Evolutionary conservation across 1,140 invertebrate genomes (phyloP).

Genomic region (Papilio glaucus): DNA sequence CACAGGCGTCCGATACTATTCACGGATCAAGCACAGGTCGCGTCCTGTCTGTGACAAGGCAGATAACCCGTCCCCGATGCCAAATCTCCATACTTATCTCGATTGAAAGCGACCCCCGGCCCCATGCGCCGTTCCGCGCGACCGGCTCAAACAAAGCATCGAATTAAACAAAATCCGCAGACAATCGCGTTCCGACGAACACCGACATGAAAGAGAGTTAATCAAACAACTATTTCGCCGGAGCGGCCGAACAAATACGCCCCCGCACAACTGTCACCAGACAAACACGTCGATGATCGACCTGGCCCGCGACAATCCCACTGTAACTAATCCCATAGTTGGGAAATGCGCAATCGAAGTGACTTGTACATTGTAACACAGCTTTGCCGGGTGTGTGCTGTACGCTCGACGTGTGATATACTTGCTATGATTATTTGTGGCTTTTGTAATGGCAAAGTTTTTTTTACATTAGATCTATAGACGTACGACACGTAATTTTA

Average conservation of each 20-base stretch:
- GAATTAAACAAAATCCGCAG: constrained; percentile 80
- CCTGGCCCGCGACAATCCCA: constrained; percentile 53
- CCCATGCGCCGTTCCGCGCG: constrained; percentile 76
- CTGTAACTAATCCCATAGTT: constrained; percentile 61
- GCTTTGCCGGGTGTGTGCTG: constrained; percentile 74
- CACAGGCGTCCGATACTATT: constrained; percentile 33
- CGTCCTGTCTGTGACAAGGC: constrained; percentile 64
- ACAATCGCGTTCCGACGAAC: constrained; percentile 73
- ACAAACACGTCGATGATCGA: constrained; percentile 74
- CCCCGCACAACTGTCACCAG: constrained; percentile 71
- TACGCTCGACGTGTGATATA: constrained; percentile 39
- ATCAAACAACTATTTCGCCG: constrained; percentile 77
- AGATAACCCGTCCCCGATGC: constrained; percentile 68
- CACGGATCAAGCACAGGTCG: constrained; percentile 59
- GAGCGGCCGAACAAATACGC: constrained; percentile 68
- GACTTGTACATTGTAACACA: constrained; percentile 50
- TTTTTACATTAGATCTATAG: too few species aligned
- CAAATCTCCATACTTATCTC: constrained; percentile 68
- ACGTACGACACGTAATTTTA: too few species aligned
- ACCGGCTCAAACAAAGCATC: constrained; percentile 78
- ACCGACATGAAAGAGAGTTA: constrained; percentile 79
- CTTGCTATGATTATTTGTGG: constrained; percentile 30
- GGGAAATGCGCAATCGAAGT: constrained; percentile 69
- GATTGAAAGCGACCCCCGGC: constrained; percentile 47
- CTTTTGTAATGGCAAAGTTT: neutral